Percentiles rank a stretch among this genome's conserved stretches.
phyloP scores from a whole-genome alignment of 2,113 vertebrate species.

The Leucoraja erinaceus region DNA sequence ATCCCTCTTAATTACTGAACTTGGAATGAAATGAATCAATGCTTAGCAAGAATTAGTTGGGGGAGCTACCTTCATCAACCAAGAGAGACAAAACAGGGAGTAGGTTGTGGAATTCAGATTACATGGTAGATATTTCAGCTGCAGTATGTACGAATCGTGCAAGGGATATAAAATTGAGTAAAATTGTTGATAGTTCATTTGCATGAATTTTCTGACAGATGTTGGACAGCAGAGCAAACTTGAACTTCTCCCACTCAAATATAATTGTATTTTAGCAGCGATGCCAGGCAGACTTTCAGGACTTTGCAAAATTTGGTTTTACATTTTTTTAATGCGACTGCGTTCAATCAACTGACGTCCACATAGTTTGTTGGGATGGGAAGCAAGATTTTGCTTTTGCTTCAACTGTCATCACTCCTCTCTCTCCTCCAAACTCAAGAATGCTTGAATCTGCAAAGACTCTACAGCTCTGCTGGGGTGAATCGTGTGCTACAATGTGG shows the following conservation, averaged over 20 bases:
- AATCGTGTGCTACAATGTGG: no score
- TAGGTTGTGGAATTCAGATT: not conserved
- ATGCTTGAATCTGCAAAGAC: no score
- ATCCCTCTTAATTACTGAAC: not conserved
- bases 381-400: no score
- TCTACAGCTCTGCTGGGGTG: no score
- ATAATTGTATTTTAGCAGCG: not conserved
- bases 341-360: not conserved
- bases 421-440: no score
- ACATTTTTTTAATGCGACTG: not conserved
- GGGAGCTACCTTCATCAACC: not conserved
- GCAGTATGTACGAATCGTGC: not conserved
- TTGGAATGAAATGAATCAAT: not conserved
- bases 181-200: not conserved
- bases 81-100: not conserved
- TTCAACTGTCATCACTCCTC: no score
- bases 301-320: not conserved
- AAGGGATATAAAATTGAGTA: conserved; percentile 20
- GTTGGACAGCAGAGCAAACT: not conserved
- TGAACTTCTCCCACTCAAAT: not conserved
- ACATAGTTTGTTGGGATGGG: no score
- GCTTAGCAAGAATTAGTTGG: not conserved
- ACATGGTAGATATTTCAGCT: not conserved
- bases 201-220: not conserved
- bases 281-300: not conserved